Conservation (phyloP, 2,888 invertebrate species). For the Calephelis perditalis region DNA sequence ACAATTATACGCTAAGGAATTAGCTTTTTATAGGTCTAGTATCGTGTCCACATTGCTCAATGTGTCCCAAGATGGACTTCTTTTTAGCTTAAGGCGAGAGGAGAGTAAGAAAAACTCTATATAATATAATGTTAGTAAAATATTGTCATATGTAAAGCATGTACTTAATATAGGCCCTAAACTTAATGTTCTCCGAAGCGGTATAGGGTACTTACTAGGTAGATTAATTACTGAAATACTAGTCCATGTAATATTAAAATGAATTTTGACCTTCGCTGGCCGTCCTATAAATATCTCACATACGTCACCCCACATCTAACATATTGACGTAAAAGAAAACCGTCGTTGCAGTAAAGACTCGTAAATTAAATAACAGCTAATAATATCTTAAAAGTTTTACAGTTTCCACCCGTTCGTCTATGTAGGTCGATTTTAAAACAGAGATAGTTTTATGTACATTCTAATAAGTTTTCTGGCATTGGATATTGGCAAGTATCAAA, state of each 20-base stretch:
- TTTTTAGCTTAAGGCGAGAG: constrained; percentile 62
- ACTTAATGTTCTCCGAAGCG: constrained; percentile 70
- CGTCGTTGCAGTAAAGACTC: not conserved
- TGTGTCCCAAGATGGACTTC: constrained; percentile 57
- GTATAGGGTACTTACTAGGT: constrained; percentile 77
- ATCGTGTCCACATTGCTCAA: constrained; percentile 74
- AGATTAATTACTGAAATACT: constrained; percentile 73
- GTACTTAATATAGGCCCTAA: constrained; percentile 55
- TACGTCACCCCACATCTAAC: not conserved
- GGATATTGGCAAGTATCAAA: too few species aligned
- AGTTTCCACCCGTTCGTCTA: not conserved
- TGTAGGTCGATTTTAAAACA: not conserved
- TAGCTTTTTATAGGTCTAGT: constrained; percentile 48
- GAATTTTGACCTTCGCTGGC: constrained; percentile 66
- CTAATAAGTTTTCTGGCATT: too few species aligned
- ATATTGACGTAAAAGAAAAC: constrained; percentile 7
- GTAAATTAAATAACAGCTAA: constrained; percentile 1
- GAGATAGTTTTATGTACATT: too few species aligned
- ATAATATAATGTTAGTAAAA: constrained; percentile 28
- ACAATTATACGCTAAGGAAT: constrained; percentile 32
- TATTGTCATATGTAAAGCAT: constrained; percentile 28
- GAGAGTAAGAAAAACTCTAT: constrained; percentile 38
- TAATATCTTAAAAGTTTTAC: not conserved
- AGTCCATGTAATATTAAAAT: constrained; percentile 73
- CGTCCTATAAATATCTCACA: constrained; percentile 29